Conservation (phyloP, 2,888 invertebrate species). For the Lysandra coridon region DNA sequence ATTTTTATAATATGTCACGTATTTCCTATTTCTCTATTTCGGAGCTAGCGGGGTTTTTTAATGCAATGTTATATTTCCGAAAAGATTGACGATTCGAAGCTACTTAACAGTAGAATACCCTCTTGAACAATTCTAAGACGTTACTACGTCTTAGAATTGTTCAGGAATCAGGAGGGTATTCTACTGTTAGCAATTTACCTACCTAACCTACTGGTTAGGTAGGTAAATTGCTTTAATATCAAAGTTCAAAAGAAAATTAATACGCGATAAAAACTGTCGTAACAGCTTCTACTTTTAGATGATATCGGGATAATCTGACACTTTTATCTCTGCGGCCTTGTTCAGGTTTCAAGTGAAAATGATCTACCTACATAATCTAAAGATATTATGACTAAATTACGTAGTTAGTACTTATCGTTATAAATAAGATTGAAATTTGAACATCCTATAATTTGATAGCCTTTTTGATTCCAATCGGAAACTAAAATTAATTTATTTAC, state of each 20-base stretch:
- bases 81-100: too few relatives aligned
- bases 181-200: too few relatives aligned
- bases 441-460: background rate
- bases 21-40: background rate
- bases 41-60: too few relatives aligned
- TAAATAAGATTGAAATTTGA: background rate
- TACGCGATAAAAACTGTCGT: background rate
- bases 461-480: background rate
- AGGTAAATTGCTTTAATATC: background rate
- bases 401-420: background rate
- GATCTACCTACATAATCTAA: background rate
- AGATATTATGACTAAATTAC: background rate
- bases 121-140: background rate
- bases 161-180: too few relatives aligned
- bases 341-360: slow-evolving; percentile 2
- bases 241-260: background rate
- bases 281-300: background rate
- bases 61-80: too few relatives aligned
- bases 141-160: too few relatives aligned
- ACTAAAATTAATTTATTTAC: background rate
- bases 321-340: slow-evolving; percentile 9
- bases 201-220: too few relatives aligned
- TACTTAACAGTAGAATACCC: too few relatives aligned
- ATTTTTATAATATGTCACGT: background rate
- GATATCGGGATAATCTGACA: slow-evolving; percentile 2